Base-by-base conservation (phyloP, 2,888 invertebrate species). In the Melinaea marsaeus region DNA sequence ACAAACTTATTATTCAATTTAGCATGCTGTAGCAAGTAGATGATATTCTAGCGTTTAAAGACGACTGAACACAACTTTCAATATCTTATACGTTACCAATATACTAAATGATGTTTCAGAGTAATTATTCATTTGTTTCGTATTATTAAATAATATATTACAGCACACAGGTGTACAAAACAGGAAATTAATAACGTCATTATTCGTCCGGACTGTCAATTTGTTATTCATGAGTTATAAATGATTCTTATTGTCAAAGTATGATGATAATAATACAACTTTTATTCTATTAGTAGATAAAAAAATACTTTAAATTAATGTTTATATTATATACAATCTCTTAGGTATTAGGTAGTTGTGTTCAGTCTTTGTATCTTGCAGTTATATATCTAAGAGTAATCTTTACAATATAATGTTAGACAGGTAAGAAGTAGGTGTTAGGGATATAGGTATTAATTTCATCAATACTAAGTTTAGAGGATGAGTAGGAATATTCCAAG, bases 401-500 rank as follows among this genome's bases (percentile, higher is more conserved):
- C 63, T 70, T 58, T 68, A 66, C 58, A 63, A 73, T 75, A 73
- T 77, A 74, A 74, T 73, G 65, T 69, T 79, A 79, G 78, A 71
- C 82, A 81, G 81, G 63, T 80, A 81, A 82, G 79, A 74, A 57
- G 69, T 74, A 75, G 74, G 69, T 34, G 71, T 74, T 70, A 70
- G 65, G 63, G 61, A 58, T 64, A 77, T 85, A 77, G 76, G 68
- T 64, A 74, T 83, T 85, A 80, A 80, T 84, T 83, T 85, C 71
- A 74, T 74, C 75, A 80, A 83, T 83, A 88, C 88, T 90, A 88
- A 83, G 90, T 90, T 90, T 90, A 90, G 90, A 90, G 90, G 90
- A 90, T 90, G 90, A 81, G 81, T 84, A 86, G 73, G 72, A 73
- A 75, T 75, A 77, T 81, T 81, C 76, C 72, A 75, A 81, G 78